Conservation (phyloP, 2,113 vertebrate genomes). For the Brachionichthys hirsutus region DNA sequence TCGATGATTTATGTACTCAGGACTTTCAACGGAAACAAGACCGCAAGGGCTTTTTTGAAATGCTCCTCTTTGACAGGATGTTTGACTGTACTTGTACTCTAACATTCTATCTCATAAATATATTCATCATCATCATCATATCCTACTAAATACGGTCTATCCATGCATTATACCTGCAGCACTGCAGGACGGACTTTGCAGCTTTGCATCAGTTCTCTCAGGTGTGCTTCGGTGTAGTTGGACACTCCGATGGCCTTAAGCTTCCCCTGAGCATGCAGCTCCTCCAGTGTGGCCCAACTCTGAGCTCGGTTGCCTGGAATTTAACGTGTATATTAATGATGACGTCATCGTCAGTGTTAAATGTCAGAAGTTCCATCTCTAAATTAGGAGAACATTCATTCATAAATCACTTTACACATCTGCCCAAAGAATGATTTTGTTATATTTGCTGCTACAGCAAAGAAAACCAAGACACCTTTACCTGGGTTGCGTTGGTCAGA, state of each 20-base stretch:
- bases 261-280: conserved; percentile 71
- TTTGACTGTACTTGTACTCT: too few relatives aligned
- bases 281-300: conserved; percentile 80
- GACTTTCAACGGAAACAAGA: too few relatives aligned
- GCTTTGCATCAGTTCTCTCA: conserved; percentile 71
- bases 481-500: conserved; percentile 71
- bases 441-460: background rate
- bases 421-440: background rate
- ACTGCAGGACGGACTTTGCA: conserved; percentile 77
- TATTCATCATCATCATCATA: too few relatives aligned
- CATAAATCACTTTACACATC: background rate
- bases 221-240: conserved; percentile 81
- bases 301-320: conserved; percentile 63
- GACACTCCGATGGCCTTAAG: conserved; percentile 84
- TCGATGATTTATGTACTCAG: too few relatives aligned
- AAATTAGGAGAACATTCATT: background rate
- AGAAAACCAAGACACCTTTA: background rate
- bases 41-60: too few relatives aligned
- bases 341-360: background rate
- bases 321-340: conserved; percentile 18
- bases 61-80: too few relatives aligned
- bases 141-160: background rate
- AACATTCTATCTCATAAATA: too few relatives aligned
- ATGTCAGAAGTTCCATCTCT: conserved; percentile 8
- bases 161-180: conserved; percentile 51